Evolutionary conservation across 2,113 vertebrate genomes (phyloP), one percentile per base, ranked within the genome.

Genomic region (Gobiocypris rarus): DNA sequence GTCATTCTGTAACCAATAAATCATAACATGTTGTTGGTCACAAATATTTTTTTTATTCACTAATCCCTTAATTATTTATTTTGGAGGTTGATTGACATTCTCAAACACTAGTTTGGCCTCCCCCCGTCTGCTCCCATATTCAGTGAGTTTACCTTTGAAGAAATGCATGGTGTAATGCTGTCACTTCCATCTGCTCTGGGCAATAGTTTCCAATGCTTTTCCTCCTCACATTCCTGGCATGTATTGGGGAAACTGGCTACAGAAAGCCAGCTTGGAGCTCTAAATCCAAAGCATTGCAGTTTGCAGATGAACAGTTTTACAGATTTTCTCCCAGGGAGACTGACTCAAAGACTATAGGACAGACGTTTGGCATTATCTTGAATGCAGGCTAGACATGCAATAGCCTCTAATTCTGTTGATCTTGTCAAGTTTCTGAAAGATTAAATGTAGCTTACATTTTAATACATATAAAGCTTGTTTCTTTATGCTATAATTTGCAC

Each of bases 51-150:
- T 3, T 31, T 28, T 4, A 10, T 19, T 41, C 9, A 10, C 34
- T 26, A 28, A 48, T 82, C 24, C 43, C 34, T 70, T 74, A 71
- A 63, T 58, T 85, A 13, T 15, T 69, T 75, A 63, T 10, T 87
- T 48, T 78, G n/a, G 45, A 84, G 67, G 38, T 70, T 83, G 61
- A 75, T 26, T 80, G 58, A 82, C 81, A 84, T 82, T 73, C 45
- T 85, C 26, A 83, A 86, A 87, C 71, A 43, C 86, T 75, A 11
- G 41, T 85, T 85, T 84, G 81, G 10, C 43, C 71, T 82, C 61
- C 24, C 45, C 75, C 74, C 88, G 84, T 89, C 85, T 91, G 87
- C 87, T 86, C 59, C 82, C 79, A 87, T 82, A 86, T 89, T 81
- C 82, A 85, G 79, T 82, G 74, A 82, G 83, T 88, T 91, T 85